A percentile compares a stretch with the other conserved stretches of the same genome.
Evolutionary conservation across 2,113 vertebrate genomes (phyloP).

Genomic region (Tragelaphus strepsiceros): DNA sequence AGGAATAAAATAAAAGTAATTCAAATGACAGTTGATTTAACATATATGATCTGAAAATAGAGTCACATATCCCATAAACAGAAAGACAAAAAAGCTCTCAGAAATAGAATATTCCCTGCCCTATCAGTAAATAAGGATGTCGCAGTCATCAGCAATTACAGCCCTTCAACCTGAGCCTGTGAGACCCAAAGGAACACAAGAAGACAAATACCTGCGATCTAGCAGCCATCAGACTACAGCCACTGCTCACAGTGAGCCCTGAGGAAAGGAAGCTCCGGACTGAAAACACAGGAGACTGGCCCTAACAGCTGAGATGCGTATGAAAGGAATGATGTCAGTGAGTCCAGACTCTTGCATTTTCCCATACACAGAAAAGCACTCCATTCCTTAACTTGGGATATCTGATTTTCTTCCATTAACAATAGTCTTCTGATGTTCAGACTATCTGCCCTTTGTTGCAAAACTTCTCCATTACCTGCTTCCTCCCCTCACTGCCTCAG

Average conservation of each 20-base stretch:
- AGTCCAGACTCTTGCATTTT: neutral
- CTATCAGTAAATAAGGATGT: neutral
- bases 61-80: neutral
- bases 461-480: neutral
- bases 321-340: neutral
- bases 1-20: neutral
- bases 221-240: neutral
- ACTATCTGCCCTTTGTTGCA: neutral
- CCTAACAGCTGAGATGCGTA: accelerated
- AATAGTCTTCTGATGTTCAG: neutral
- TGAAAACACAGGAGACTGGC: neutral
- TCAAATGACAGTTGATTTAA: neutral
- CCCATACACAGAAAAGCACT: neutral
- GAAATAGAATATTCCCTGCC: neutral
- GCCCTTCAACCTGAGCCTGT: neutral
- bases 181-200: neutral
- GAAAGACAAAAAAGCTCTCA: neutral
- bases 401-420: neutral
- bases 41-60: neutral
- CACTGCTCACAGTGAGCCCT: neutral
- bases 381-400: neutral
- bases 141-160: neutral
- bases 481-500: neutral
- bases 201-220: neutral
- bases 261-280: neutral